These are phyloP conservation scores for Neoascia interrupta DNA, from an alignment of 2,888 invertebrate species.

Conservation along the genomic window DNA sequence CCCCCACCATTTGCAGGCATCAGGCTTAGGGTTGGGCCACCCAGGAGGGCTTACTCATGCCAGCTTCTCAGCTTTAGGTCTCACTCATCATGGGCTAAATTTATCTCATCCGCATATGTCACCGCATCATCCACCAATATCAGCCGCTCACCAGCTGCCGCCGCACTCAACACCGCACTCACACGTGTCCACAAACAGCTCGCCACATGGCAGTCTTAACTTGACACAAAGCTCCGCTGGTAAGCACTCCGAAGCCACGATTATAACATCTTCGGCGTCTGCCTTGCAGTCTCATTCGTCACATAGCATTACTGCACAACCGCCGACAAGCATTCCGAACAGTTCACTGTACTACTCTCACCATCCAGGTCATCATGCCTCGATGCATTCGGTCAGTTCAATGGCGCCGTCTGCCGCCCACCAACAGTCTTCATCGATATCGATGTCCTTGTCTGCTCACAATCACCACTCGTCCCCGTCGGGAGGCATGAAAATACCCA, in stretches of 20 bases:
- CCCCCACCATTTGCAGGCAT: constrained; percentile 77
- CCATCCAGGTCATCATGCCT: constrained; percentile 74
- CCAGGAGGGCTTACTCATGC: constrained; percentile 76
- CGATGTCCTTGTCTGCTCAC: constrained; percentile 69
- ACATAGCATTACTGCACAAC: constrained; percentile 69
- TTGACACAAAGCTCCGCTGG: constrained; percentile 70
- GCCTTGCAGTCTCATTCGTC: constrained; percentile 71
- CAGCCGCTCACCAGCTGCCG: constrained; percentile 76
- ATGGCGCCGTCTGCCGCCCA: constrained; percentile 75
- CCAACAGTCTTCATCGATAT: constrained; percentile 71
- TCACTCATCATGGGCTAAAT: constrained; percentile 77
- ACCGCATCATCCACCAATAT: constrained; percentile 71
- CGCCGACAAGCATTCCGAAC: constrained; percentile 71
- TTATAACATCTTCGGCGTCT: constrained; percentile 72
- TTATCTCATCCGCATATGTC: constrained; percentile 78
- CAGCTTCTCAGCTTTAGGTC: constrained; percentile 76
- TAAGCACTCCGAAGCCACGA: constrained; percentile 70
- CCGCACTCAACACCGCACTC: constrained; percentile 73
- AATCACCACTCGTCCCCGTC: constrained; percentile 73
- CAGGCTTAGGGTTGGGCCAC: constrained; percentile 75
- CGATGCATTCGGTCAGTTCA: constrained; percentile 76
- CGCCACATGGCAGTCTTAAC: constrained; percentile 76
- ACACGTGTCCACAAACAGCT: constrained; percentile 71
- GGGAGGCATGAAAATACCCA: constrained; percentile 73
- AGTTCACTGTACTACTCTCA: constrained; percentile 76